These are phyloP conservation scores for Catalaphyllia jardinei DNA, from an alignment of 64 coral and sea anemone genomes.

Conservation along the genomic window DNA sequence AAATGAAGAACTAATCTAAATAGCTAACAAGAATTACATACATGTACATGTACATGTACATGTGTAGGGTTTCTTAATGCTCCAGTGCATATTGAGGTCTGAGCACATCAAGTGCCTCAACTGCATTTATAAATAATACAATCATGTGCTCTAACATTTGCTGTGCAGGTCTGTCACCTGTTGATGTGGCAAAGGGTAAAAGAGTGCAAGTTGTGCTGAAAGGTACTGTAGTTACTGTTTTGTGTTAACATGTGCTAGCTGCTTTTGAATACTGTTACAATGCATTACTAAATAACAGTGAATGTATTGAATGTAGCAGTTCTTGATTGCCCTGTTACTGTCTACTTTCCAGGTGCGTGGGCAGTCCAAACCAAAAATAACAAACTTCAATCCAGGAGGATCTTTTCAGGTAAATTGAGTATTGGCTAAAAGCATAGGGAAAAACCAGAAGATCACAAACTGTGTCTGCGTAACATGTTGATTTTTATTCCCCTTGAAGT, in stretches of 20 bases:
- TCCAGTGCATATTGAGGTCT: no score
- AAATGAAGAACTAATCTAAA: no score
- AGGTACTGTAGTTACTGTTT: slow-evolving; percentile 10
- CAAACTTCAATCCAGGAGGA: background rate
- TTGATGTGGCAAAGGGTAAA: slow-evolving; percentile 38
- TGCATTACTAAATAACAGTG: no score
- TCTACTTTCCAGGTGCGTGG: slow-evolving; percentile 49
- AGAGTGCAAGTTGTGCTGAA: slow-evolving; percentile 23
- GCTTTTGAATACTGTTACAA: no score
- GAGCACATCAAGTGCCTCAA: no score
- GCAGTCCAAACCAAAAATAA: slow-evolving; percentile 24
- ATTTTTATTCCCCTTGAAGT: no score
- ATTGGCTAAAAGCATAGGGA: background rate
- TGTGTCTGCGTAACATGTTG: background rate
- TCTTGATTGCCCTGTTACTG: background rate
- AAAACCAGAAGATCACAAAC: background rate
- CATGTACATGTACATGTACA: background rate
- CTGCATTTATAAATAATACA: no score
- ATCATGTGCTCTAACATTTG: background rate
- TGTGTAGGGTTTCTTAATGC: no score
- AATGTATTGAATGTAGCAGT: background rate
- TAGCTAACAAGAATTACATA: background rate
- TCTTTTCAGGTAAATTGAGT: slow-evolving; percentile 37
- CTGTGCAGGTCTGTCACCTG: slow-evolving; percentile 18
- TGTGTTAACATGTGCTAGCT: no score